A percentile compares a stretch with the other conserved stretches of the same genome.
Conservation (phyloP, 2,797 vertebrate genomes). For the Chelonia mydas region DNA sequence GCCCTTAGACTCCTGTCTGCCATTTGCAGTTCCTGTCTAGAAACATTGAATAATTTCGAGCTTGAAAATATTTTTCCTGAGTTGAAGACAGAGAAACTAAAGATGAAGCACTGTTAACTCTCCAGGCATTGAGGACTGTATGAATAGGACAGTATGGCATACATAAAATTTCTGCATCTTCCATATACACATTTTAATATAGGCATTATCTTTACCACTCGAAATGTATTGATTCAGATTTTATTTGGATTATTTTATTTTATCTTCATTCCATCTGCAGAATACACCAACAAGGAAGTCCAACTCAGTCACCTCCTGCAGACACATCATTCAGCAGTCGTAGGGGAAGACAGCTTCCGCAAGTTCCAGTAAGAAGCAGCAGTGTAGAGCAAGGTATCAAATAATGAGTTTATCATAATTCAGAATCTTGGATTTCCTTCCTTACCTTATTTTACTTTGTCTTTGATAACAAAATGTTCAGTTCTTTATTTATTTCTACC, state of each 20-base stretch:
- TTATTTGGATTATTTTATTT: conserved; percentile 15
- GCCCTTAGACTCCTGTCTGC: background rate
- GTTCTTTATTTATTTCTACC: conserved; percentile 1
- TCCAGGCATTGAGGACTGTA: background rate
- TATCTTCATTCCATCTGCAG: conserved; percentile 79
- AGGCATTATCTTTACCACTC: background rate
- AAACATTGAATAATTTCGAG: fast-evolving
- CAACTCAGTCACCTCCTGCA: conserved; percentile 83
- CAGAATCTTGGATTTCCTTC: conserved; percentile 61
- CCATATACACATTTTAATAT: background rate
- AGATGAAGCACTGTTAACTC: background rate
- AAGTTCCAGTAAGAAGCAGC: conserved; percentile 94
- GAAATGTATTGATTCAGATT: background rate
- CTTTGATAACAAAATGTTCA: background rate
- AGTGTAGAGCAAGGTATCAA: conserved; percentile 96
- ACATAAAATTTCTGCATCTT: background rate
- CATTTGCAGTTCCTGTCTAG: background rate
- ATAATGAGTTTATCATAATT: conserved; percentile 67
- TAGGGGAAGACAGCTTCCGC: conserved; percentile 93
- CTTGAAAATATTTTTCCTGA: background rate
- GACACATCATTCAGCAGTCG: conserved; percentile 88
- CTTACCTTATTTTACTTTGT: background rate
- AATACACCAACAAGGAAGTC: conserved; percentile 86
- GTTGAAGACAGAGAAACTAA: background rate
- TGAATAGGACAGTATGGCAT: background rate